Evolutionary conservation across 1,140 invertebrate species (phyloP), one percentile per base, ranked within the genome.

Genomic region (Drosophila nasuta): DNA sequence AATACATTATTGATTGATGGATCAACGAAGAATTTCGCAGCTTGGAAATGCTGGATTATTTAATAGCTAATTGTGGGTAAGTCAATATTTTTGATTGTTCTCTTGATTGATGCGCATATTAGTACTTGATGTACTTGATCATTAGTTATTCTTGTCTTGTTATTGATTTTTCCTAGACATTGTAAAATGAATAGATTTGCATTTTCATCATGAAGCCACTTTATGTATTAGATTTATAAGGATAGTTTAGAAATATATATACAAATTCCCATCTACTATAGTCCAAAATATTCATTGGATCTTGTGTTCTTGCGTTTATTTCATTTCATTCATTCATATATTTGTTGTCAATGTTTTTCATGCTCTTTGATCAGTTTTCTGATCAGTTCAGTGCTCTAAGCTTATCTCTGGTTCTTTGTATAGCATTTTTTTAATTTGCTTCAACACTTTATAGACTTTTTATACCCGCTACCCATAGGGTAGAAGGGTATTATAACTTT

Each of bases 301-400:
- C 30, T 63, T 54, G 20, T 25, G 20, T 3, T 20, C 20, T 25
- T 4, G 3, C 3, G 20, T 25, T 25, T 0, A 25, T 25, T 25
- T 0, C 20, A 4, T 25, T 25, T 25, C 20, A 3, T 25, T 25
- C 3, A 25, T 25, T 25, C 3, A 4, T 4, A 25, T 3, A 0
- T 25, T 25, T 25, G 20, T 25, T 25, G 3, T 25, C 20, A 81
- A 72, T 79, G 82, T 78, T 81, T 71, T 67, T 54, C 82, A 83
- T 85, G 72, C 45, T 63, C 59, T 64, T 51, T 77, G 74, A 85
- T 81, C 81, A 77, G 81, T 85, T 0, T 25, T 25, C 68, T 58
- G 77, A 60, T 69, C 33, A 20, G 35, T 38, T 38, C 35, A 20
- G 28, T 49, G 48, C 30, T 62, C 41, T 30, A 20, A 52, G 35